Conservation (phyloP, 2,888 invertebrate species). For the Atherix ibis region DNA sequence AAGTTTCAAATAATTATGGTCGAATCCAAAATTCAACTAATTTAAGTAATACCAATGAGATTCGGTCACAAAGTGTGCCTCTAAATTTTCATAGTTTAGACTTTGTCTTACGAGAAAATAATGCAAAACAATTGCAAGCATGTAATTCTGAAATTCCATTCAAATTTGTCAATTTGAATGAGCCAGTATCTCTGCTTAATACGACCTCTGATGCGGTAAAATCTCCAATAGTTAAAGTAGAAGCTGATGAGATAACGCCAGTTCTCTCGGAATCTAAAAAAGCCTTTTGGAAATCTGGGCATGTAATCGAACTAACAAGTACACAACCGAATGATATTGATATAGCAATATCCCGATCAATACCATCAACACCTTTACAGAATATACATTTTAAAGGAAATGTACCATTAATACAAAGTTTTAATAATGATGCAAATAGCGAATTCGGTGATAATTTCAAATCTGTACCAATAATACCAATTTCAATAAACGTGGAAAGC, state of each 20-base stretch:
- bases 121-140: slow-evolving; percentile 29
- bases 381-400: too few species aligned
- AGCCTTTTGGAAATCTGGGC: too few species aligned
- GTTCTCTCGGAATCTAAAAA: too few species aligned
- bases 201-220: slow-evolving; percentile 14
- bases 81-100: slow-evolving; percentile 34
- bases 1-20: slow-evolving; percentile 38
- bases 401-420: background rate
- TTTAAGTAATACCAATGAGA: slow-evolving; percentile 10
- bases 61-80: slow-evolving; percentile 67
- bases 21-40: slow-evolving; percentile 6
- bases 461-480: slow-evolving; percentile 64
- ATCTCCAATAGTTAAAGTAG: slow-evolving; percentile 11
- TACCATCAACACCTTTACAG: slow-evolving; percentile 51
- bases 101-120: slow-evolving; percentile 20
- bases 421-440: slow-evolving; percentile 8
- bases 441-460: slow-evolving; percentile 46
- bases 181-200: slow-evolving; percentile 16
- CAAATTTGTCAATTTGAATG: slow-evolving; percentile 54
- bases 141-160: slow-evolving; percentile 53
- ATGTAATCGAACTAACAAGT: slow-evolving; percentile 21
- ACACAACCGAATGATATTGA: slow-evolving; percentile 24
- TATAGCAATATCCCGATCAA: slow-evolving; percentile 42
- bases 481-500: slow-evolving; percentile 36
- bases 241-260: slow-evolving; percentile 9